Evolutionary conservation across 2,113 vertebrate genomes (phyloP).

Genomic region (Myotis davidii): DNA sequence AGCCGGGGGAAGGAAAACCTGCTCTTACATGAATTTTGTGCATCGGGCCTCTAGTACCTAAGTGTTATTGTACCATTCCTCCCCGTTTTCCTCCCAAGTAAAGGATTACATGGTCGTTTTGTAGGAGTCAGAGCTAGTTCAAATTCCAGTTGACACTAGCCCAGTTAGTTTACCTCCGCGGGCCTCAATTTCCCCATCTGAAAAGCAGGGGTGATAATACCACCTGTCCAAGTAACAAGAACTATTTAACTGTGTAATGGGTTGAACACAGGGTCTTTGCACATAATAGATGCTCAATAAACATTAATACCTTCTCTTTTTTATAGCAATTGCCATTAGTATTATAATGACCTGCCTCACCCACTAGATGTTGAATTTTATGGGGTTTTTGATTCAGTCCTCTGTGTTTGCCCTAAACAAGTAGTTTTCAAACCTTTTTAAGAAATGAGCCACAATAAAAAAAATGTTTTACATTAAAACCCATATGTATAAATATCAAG

Average conservation of each 20-base stretch:
- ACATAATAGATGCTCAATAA: background rate
- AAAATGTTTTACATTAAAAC: background rate
- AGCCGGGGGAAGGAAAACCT: too few species aligned
- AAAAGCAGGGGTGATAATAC: background rate
- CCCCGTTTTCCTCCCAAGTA: too few species aligned
- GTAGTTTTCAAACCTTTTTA: background rate
- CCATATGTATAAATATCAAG: background rate
- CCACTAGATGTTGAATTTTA: background rate
- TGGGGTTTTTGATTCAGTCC: background rate
- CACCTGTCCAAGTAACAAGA: background rate
- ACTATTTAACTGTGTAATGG: background rate
- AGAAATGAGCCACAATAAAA: background rate
- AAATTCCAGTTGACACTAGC: background rate
- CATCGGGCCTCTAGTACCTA: too few species aligned
- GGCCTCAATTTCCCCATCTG: background rate
- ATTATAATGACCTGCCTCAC: background rate
- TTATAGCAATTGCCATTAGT: background rate
- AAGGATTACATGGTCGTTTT: background rate
- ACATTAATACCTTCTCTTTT: background rate
- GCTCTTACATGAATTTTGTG: too few species aligned
- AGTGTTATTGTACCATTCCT: rapidly evolving
- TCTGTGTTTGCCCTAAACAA: background rate
- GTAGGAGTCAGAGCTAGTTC: background rate
- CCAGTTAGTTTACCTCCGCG: background rate
- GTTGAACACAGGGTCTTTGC: background rate